Percentiles rank a stretch among this genome's conserved stretches.
phyloP scores from a whole-genome alignment of 2,888 invertebrate species.

The Sphaeridia pumilis region DNA sequence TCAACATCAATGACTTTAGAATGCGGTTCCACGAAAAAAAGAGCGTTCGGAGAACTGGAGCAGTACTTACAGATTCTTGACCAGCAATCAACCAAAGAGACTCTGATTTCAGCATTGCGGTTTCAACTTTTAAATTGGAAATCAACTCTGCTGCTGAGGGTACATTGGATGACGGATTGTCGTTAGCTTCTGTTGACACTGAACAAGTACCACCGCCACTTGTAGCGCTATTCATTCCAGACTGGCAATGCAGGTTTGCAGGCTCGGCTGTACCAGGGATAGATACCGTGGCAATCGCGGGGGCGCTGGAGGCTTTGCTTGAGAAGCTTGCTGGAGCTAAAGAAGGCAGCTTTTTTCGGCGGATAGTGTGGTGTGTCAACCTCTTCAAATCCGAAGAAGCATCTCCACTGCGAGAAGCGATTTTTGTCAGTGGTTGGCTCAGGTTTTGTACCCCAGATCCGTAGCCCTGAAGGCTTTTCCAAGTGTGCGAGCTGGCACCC shows the following conservation, averaged over 20 bases:
- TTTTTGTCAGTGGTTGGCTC: too few relatives aligned
- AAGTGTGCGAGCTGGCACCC: too few relatives aligned
- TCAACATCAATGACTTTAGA: not conserved
- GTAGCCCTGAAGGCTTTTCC: too few relatives aligned
- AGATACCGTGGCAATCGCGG: too few relatives aligned
- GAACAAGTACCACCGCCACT: not conserved
- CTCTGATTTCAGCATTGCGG: slow-evolving; percentile 32
- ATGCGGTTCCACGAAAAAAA: not conserved
- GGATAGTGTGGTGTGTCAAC: too few relatives aligned
- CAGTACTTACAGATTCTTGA: slow-evolving; percentile 29
- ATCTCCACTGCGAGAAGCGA: too few relatives aligned
- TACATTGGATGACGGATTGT: too few relatives aligned
- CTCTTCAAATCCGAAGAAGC: too few relatives aligned
- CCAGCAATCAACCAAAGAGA: slow-evolving; percentile 34
- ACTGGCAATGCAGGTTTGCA: slow-evolving; percentile 31
- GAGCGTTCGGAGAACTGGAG: not conserved
- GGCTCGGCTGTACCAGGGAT: slow-evolving; percentile 7
- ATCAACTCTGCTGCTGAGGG: slow-evolving; percentile 5
- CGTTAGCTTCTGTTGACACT: too few relatives aligned
- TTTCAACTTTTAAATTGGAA: slow-evolving; percentile 21
- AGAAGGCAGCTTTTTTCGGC: too few relatives aligned
- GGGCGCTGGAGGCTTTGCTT: slow-evolving; percentile 22
- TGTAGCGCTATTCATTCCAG: slow-evolving; percentile 22
- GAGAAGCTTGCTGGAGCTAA: too few relatives aligned
- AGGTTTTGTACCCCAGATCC: too few relatives aligned